Evolutionary conservation across 2,113 vertebrate species (phyloP).

Genomic region (Pollachius pollachius): DNA sequence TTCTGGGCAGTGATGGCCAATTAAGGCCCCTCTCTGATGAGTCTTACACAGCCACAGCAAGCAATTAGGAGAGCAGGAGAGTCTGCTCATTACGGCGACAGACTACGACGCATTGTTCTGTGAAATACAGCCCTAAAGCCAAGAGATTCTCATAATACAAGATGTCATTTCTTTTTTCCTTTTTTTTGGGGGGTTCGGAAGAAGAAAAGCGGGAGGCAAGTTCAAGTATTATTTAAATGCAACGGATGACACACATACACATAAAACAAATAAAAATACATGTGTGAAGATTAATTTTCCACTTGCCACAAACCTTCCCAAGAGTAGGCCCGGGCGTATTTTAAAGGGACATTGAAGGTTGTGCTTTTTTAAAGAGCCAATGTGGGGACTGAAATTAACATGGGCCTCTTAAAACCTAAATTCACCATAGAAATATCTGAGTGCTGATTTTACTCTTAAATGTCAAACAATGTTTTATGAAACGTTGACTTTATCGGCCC

Average conservation of each 20-base stretch:
- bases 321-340: no score
- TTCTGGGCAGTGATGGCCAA: conserved; percentile 74
- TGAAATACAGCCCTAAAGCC: conserved; percentile 31
- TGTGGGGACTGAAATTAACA: no score
- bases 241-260: no score
- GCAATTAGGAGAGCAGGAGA: conserved; percentile 70
- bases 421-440: no score
- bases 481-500: background rate
- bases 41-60: conserved; percentile 56
- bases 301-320: no score
- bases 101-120: conserved; percentile 49
- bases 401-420: no score
- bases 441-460: background rate
- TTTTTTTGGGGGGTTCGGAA: conserved; percentile 25
- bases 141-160: conserved; percentile 47
- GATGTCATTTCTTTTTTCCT: conserved; percentile 38
- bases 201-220: conserved; percentile 30
- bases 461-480: background rate
- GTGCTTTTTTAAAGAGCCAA: no score
- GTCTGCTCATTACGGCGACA: conserved; percentile 62
- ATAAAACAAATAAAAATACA: no score
- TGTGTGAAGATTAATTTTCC: no score
- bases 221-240: no score
- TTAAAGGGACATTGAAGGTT: no score
- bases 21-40: conserved; percentile 73